Evolutionary conservation across 2,113 vertebrate species (phyloP).

Genomic region (Mugil cephalus): DNA sequence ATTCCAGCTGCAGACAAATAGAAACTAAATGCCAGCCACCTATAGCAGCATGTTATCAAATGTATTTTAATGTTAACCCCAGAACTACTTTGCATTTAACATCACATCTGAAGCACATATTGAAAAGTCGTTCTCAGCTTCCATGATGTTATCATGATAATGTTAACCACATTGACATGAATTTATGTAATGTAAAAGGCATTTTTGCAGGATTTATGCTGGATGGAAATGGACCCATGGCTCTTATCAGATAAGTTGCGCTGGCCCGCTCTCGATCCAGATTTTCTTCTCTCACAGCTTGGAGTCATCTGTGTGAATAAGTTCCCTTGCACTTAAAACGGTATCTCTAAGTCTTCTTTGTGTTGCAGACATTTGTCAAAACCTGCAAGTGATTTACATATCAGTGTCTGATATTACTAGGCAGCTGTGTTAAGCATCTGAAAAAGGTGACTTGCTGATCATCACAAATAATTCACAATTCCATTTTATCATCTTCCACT

Average conservation of each 20-base stretch:
- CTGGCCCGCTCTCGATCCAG: background rate
- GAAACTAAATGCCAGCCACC: background rate
- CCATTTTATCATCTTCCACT: background rate
- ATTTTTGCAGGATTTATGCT: conserved; percentile 7
- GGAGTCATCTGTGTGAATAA: conserved; percentile 10
- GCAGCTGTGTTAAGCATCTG: too few species aligned
- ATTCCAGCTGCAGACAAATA: conserved; percentile 19
- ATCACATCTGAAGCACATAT: background rate
- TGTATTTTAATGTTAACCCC: background rate
- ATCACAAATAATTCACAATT: background rate
- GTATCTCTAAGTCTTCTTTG: background rate
- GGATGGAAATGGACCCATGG: conserved; percentile 1
- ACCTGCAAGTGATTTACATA: background rate
- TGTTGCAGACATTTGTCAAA: background rate
- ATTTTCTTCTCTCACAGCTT: background rate
- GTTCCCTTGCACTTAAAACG: conserved; percentile 4
- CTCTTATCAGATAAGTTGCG: conserved; percentile 3
- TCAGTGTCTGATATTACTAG: background rate
- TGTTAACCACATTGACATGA: background rate
- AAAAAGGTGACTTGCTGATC: background rate
- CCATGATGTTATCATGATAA: conserved; percentile 7
- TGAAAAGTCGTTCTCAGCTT: background rate
- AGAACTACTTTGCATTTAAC: background rate
- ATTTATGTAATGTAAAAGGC: conserved; percentile 6
- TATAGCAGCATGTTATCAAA: background rate